Evolutionary conservation across 2,113 vertebrate genomes (phyloP), one percentile per base, ranked within the genome.

Genomic region (Myotis yumanensis): DNA sequence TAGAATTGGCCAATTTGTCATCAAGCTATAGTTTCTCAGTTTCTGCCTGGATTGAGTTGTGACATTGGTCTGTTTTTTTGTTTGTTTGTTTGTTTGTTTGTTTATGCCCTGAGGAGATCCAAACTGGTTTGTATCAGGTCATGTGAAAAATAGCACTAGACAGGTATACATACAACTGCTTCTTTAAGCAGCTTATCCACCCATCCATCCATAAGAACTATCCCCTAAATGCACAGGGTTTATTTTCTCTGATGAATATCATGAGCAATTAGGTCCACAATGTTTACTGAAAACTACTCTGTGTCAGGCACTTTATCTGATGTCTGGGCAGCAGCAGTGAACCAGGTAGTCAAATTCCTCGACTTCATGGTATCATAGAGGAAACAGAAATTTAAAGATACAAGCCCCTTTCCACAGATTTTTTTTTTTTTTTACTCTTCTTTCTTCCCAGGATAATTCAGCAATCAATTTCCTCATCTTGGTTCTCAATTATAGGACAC

Each of bases 361-460:
- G 59, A 81, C 16, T 57, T 68, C 30, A 79, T 22, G 15, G 15
- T 66, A 57, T 48, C 1, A 64, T 15, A 91, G n/a, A 82, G 16
- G 90, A 85, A 87, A 93, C 11, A 57, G 72, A 89, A 86, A 83
- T 66, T 84, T 87, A 35, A 68, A 90, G 89, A 85, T 59, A 32
- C 2, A 83, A 89, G 2, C 11, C 7, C n/a, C 48, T 43, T 66
- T 72, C 20, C 28, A 71, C 22, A 35, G 8, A 40, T 54, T 43
- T 54, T 64, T 17, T 43, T 54, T 64, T 17, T 73, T 59, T 62
- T 11, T 43, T 14, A 64, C 62, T 64, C 2, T 85, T 15, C 28
- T 94, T 88, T 64, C 37, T 93, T 72, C 11, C 30, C 37, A 72
- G n/a, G 43, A 66, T 73, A 90, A 46, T 68, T 76, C 92, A 91